Evolutionary conservation across 1,140 invertebrate genomes (phyloP).

Genomic region (Anoplolepis gracilipes): DNA sequence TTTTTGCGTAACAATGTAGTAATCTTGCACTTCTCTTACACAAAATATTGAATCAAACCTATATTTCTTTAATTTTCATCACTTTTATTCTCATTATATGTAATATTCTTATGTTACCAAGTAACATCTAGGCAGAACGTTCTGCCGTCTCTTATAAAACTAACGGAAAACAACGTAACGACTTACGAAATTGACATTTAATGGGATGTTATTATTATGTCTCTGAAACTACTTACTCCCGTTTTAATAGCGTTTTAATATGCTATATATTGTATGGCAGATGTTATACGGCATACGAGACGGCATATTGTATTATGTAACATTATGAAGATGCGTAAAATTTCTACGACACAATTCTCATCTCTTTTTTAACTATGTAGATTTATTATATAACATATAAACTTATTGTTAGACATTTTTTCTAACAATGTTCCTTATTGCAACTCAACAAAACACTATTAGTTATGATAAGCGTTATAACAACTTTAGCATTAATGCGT

Average conservation of each 20-base stretch:
- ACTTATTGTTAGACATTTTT: slow-evolving; percentile 7
- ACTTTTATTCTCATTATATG: neutral
- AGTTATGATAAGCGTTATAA: neutral
- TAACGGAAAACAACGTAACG: slow-evolving; percentile 12
- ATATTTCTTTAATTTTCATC: neutral
- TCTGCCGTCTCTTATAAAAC: neutral
- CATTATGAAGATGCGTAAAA: neutral
- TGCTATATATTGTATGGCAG: neutral
- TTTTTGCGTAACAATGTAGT: no score
- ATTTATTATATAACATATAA: no score
- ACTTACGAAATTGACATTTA: slow-evolving; percentile 8
- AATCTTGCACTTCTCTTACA: no score
- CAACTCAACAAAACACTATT: neutral
- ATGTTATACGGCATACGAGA: no score
- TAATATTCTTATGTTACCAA: neutral
- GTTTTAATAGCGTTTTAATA: slow-evolving; percentile 1
- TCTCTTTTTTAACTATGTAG: neutral
- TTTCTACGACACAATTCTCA: neutral
- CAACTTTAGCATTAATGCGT: no score
- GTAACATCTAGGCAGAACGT: neutral
- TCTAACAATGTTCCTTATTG: neutral
- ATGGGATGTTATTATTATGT: slow-evolving; percentile 10
- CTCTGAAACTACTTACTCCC: slow-evolving; percentile 25
- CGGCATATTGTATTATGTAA: neutral
- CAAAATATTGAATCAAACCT: no score